phyloP scores from a whole-genome alignment of 2,113 vertebrate genomes.

The Tinamus guttatus region DNA sequence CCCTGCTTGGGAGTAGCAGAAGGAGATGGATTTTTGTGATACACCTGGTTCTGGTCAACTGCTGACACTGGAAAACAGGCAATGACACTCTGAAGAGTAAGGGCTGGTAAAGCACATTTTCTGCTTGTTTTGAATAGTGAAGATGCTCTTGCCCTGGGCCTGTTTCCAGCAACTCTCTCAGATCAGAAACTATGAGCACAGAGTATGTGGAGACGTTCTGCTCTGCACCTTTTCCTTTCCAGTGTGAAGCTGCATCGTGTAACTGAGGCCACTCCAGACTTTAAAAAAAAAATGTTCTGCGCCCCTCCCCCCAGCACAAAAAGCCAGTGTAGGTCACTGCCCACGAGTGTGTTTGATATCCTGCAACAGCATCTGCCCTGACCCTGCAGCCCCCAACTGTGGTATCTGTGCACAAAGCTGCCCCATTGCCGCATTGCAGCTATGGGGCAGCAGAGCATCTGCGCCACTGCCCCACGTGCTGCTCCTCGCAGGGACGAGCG shows the following conservation, averaged over 20 bases:
- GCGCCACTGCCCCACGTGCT: background rate
- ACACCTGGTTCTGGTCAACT: background rate
- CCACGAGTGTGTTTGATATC: fast-evolving
- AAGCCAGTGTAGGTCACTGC: background rate
- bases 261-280: background rate
- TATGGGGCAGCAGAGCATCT: background rate
- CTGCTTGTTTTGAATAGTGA: background rate
- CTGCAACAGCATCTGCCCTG: background rate
- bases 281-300: too few relatives aligned
- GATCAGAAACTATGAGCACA: fast-evolving
- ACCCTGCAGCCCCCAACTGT: fast-evolving
- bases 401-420: fast-evolving
- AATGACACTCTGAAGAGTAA: background rate
- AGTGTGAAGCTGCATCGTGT: background rate
- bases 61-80: background rate
- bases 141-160: background rate
- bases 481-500: background rate
- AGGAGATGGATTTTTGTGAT: background rate
- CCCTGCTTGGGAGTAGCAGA: fast-evolving
- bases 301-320: fast-evolving
- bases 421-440: background rate
- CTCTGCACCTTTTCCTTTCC: background rate
- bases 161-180: background rate
- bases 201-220: background rate
- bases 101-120: background rate